Conservation (phyloP, 2,888 invertebrate genomes). For the Anoncus sp. region DNA sequence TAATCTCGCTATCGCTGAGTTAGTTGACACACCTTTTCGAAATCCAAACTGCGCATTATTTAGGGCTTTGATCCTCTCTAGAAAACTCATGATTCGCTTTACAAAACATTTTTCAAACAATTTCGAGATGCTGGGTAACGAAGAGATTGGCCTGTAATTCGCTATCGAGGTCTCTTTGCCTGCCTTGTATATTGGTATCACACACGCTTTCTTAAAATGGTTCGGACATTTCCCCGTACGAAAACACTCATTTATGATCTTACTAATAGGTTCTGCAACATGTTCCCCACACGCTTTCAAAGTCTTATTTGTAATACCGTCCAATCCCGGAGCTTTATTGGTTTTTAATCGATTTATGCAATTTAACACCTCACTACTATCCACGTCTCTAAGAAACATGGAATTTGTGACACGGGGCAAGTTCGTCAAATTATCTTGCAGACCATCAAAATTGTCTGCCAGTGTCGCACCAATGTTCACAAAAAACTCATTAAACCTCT, state of each 20-base stretch:
- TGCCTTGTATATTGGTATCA: neutral
- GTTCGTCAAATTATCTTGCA: neutral
- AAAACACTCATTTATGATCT: conserved; percentile 1
- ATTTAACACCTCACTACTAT: neutral
- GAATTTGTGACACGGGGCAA: neutral
- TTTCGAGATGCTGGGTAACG: conserved; percentile 5
- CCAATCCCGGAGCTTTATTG: neutral
- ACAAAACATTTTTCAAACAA: conserved; percentile 8
- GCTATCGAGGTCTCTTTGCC: neutral
- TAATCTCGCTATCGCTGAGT: conserved; percentile 11
- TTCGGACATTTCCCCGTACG: conserved; percentile 3
- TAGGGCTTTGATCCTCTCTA: neutral
- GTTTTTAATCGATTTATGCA: neutral
- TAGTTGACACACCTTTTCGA: conserved; percentile 13
- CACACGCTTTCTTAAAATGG: conserved; percentile 15
- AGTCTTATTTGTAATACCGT: conserved; percentile 1
- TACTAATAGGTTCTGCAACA: neutral
- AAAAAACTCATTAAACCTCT: conserved; percentile 5
- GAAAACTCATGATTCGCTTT: neutral
- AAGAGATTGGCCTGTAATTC: conserved; percentile 12
- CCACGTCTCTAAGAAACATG: neutral
- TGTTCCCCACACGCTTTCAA: neutral
- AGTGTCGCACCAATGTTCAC: conserved; percentile 12
- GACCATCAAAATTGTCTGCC: neutral
- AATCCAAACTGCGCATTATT: conserved; percentile 22